These are phyloP conservation scores for Pangasianodon gigas DNA, from an alignment of 2,113 vertebrate species.

Conservation along the genomic window DNA sequence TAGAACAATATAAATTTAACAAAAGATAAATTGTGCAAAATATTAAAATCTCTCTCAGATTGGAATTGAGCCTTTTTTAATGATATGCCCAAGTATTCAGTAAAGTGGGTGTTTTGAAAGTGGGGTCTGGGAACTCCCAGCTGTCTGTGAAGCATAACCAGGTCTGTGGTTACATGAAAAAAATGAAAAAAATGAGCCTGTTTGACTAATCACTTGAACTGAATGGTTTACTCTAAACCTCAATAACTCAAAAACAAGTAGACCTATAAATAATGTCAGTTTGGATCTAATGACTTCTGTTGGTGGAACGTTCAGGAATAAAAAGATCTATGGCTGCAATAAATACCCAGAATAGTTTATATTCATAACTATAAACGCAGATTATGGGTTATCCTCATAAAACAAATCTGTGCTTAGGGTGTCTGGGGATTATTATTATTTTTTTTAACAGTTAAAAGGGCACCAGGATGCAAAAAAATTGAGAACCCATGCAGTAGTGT, in stretches of 20 bases:
- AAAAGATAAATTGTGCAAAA: not conserved
- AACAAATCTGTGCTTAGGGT: not conserved
- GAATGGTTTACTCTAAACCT: not conserved
- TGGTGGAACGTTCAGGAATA: not conserved
- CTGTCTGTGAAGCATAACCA: not conserved
- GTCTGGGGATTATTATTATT: not conserved
- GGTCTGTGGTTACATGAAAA: not conserved
- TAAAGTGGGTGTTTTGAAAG: not conserved
- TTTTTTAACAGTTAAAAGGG: no score
- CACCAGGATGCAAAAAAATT: not conserved
- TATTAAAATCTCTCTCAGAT: not conserved
- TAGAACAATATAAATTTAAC: not conserved
- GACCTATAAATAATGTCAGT: not conserved
- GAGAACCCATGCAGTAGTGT: not conserved
- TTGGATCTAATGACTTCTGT: not conserved
- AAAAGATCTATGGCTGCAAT: not conserved
- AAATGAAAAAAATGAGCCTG: not conserved
- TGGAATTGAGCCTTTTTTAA: not conserved
- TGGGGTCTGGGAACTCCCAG: not conserved
- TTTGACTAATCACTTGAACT: not conserved
- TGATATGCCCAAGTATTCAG: not conserved
- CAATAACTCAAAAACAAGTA: not conserved
- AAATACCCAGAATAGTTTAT: not conserved
- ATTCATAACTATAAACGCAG: not conserved
- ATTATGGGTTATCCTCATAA: not conserved